Base-by-base conservation (phyloP, 30 jellyfish, hydroid and myxozoan genomes). In the Turritopsis dohrnii region DNA sequence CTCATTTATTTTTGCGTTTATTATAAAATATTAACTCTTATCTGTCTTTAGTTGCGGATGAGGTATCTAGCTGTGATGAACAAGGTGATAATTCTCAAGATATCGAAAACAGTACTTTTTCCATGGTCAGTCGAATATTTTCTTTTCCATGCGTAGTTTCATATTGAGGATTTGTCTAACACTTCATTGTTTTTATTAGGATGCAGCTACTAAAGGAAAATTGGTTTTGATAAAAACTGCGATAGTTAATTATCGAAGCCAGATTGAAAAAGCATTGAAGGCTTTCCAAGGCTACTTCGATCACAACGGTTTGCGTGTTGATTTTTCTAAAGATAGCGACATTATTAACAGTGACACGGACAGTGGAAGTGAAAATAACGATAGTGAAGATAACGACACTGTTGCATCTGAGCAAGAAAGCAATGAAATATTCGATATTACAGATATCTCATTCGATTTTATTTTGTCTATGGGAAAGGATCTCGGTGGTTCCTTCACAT, bases 381-480 rank as follows among this genome's bases (percentile, higher is more conserved):
- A 60, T 23, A 60, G 73, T 23, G 21, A 60, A 21, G 73, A 60
- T 21, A 60, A 23, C 21, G 73, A 60, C 73, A 60, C 73, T 18
- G 22, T 18, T 60, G 22, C 21, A 60, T 60, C 73, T 18, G 73
- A 60, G 19, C 22, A 60, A 60, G 73, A 60, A 23, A 60, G 73
- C 73, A 0, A 23, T 60, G 73, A 60, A 60, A 60, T 60, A 23
- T 60, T 60, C 73, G 73, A 60, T 60, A 60, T 60, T 60, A 23
- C 73, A 60, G 73, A 60, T 60, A 60, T 60, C 73, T 60, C 73
- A 60, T 60, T 60, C 73, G 73, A 60, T 60, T 60, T 60, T 60
- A 60, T 60, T 60, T 60, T 23, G 21, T 60, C 73, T 23, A 60
- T 60, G 73, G 73, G 73, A 60, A 60, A 18, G 73, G 73, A 60